Evolutionary conservation across 2,888 invertebrate genomes (phyloP), one percentile per base, ranked within the genome.

Genomic region (Pristionchus fissidentatus): DNA sequence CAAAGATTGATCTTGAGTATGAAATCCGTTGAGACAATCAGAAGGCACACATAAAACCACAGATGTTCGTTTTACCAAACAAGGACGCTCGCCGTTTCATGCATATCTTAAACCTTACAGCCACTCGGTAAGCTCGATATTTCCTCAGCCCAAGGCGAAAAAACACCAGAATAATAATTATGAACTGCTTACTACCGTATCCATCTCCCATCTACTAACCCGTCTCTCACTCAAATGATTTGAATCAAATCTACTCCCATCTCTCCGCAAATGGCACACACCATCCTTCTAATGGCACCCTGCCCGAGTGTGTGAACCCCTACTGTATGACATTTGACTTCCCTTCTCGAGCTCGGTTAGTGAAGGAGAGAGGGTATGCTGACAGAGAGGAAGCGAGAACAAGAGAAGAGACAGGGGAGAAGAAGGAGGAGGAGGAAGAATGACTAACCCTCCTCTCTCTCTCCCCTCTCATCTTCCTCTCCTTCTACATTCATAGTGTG

Each of bases 221-320:
- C 43, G 46, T n/a, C 73, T 19, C 60, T 38, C 0, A 43, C 46
- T 70, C 49, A 7, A 78, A 5, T 26, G 22, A 22, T 22, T 52
- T 41, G n/a, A 57, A 38, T 73, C 43, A 70, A 70, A 70, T 70
- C 41, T 41, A 70, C 70, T 70, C 70, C 41, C 70, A 70, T 70
- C 32, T 84, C 73, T 84, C 83, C 81, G 80, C 83, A 85, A 70
- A 70, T 43, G 70, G 2, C 41, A 70, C 26, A 41, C 38, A 70
- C 70, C 43, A 43, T 70, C n/a, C n/a, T n/a, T n/a, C n/a, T n/a
- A n/a, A n/a, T n/a, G n/a, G n/a, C n/a, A n/a, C n/a, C n/a, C n/a
- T n/a, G n/a, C n/a, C 26, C 3, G 70, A 41, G 70, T 70, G 70
- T 41, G 70, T 41, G 70, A 70, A 70, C 70, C 38, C 46, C 55